A percentile compares a stretch with the other conserved stretches of the same genome.
Evolutionary conservation across 2,797 vertebrate species (phyloP).

Genomic region (Hirundo rustica): DNA sequence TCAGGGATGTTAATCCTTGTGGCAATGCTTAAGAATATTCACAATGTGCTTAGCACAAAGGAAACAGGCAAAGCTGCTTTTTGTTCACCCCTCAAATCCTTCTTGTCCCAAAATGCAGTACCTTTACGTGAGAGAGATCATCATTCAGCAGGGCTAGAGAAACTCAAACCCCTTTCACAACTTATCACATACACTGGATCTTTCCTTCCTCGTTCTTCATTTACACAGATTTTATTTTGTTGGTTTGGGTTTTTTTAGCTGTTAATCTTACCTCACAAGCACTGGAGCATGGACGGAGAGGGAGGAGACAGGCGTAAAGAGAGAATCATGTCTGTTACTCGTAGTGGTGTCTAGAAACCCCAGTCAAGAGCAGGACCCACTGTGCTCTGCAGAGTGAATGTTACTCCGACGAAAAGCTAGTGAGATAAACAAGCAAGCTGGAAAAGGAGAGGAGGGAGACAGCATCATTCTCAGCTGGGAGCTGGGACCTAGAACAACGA

Average conservation of each 20-base stretch:
- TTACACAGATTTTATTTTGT: not conserved
- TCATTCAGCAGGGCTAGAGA: not conserved
- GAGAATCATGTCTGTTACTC: not conserved
- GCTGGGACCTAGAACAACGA: not conserved
- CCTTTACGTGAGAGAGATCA: not conserved
- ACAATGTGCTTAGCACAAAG: constrained; percentile 55
- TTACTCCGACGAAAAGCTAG: not conserved
- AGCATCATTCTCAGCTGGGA: constrained; percentile 15
- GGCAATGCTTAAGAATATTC: constrained; percentile 59
- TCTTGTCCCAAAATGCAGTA: not conserved
- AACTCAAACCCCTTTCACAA: not conserved
- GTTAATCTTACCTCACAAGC: constrained; percentile 21
- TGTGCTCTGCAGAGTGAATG: not conserved
- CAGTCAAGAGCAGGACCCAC: not conserved
- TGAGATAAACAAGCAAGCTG: not conserved
- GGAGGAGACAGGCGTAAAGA: not conserved
- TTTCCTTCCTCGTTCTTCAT: not conserved
- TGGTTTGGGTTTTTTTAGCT: not conserved
- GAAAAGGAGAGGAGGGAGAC: not conserved
- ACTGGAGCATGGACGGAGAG: not conserved
- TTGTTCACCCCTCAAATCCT: constrained; percentile 25
- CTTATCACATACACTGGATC: not conserved
- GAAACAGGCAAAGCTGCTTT: constrained; percentile 51
- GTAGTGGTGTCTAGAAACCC: not conserved
- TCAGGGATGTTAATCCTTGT: constrained; percentile 66